A percentile compares a stretch with the other conserved stretches of the same genome.
These are phyloP conservation scores for Thrips palmi DNA, from an alignment of 1,140 invertebrate species.

Conservation along the genomic window DNA sequence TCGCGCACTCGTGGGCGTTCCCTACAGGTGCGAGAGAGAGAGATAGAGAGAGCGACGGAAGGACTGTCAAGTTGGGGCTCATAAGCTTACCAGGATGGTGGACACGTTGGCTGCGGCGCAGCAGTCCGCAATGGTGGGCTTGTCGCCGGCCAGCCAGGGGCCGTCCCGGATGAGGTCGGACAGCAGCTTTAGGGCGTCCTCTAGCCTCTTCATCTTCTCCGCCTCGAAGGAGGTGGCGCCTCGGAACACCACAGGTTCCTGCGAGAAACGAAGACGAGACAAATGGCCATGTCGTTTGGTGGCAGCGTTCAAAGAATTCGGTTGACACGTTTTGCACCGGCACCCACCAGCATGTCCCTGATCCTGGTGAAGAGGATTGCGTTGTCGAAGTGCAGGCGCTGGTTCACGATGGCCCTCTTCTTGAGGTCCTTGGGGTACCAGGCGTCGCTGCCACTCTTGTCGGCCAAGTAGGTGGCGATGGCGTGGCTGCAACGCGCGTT, in stretches of 20 bases:
- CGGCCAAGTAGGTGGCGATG: conserved; percentile 47
- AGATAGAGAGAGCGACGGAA: no score
- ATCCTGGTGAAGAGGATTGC: conserved; percentile 45
- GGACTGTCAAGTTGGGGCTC: no score
- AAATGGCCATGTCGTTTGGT: no score
- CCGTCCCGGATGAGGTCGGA: conserved; percentile 43
- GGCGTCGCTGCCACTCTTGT: conserved; percentile 46
- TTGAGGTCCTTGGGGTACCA: conserved; percentile 49
- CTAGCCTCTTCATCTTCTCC: conserved; percentile 39
- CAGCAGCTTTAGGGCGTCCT: conserved; percentile 38
- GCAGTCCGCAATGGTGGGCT: conserved; percentile 54
- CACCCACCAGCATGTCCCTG: conserved; percentile 39
- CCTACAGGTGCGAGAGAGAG: no score
- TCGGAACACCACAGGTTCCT: conserved; percentile 52
- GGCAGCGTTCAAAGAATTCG: no score
- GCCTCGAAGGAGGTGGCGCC: conserved; percentile 39
- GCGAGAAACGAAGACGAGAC: no score
- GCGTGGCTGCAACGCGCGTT: conserved; percentile 33
- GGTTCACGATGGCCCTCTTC: conserved; percentile 47
- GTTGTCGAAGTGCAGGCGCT: conserved; percentile 53
- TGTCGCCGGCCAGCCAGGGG: conserved; percentile 42
- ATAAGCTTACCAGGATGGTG: conserved; percentile 36
- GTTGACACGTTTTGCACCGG: no score
- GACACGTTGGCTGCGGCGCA: conserved; percentile 36
- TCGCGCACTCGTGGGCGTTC: no score